Evolutionary conservation across 2,113 vertebrate genomes (phyloP), one percentile per base, ranked within the genome.

Genomic region (Lepisosteus oculatus): DNA sequence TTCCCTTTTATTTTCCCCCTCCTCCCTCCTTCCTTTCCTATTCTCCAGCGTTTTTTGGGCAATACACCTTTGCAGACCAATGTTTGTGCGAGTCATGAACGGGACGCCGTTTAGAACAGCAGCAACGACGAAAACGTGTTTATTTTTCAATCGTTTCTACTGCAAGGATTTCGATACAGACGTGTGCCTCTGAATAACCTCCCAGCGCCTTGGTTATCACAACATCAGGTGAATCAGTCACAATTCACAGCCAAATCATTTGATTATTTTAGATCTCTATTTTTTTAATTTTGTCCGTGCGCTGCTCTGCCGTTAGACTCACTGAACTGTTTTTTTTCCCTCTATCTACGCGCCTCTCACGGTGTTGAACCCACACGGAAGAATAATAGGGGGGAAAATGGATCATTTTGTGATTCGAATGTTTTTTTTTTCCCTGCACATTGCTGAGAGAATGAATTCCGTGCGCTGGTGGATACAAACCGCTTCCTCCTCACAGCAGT

Each of bases 101-200:
- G 73, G 73, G 70, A 79, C 77, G 84, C 47, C 84, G 81, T 90
- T 90, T 85, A 85, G 85, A 89, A 83, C 83, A 51, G 47, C 47
- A 51, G 9, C 47, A 51, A 51, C 47, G 9, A 51, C 84, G 84
- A 86, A 84, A 51, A 80, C 76, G 84, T 61, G 78, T 78, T 69
- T 75, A 67, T 69, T 85, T 84, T 85, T 77, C 84, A 80, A 91
- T 84, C 85, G 85, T 87, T 85, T 89, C 83, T 71, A 65, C 88
- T 90, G 89, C 84, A 85, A 92, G 86, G 90, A 92, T 91, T 86
- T 87, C 87, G 92, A 94, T 88, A 93, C 93, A 93, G 92, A 93
- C 91, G 89, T 95, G 96, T 98, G 96, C 96, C 95, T 98, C 93
- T 85, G 85, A 90, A 91, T 93, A 92, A 95, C 95, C 95, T 95